Conservation (phyloP, 2,113 vertebrate species). For the Potamarius usumacintae region DNA sequence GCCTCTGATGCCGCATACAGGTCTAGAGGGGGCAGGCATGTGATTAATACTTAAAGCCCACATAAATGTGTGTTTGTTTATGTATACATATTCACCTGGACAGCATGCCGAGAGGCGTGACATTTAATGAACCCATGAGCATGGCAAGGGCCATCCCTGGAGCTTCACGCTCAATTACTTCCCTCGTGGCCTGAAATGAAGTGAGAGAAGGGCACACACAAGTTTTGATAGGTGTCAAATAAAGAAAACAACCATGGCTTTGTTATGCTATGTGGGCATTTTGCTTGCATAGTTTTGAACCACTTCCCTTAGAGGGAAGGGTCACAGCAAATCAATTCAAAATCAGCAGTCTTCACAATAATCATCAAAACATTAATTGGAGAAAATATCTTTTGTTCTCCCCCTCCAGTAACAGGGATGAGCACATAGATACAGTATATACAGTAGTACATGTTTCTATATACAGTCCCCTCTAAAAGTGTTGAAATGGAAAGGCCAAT, state of each 20-base stretch:
- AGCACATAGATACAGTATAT: too few relatives aligned
- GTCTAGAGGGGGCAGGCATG: constrained; percentile 72
- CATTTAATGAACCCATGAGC: constrained; percentile 99
- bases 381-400: not conserved
- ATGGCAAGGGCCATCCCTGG: constrained; percentile 98
- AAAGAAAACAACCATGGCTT: not conserved
- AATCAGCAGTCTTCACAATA: not conserved
- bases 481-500: too few relatives aligned
- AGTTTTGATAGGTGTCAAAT: not conserved
- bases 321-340: not conserved
- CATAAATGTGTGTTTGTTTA: constrained; percentile 22
- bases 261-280: too few relatives aligned
- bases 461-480: too few relatives aligned
- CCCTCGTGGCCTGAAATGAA: constrained; percentile 88
- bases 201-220: not conserved
- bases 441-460: too few relatives aligned
- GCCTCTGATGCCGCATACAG: constrained; percentile 97
- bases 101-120: constrained; percentile 97
- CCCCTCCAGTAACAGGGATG: not conserved
- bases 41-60: constrained; percentile 33
- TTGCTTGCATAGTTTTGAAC: not conserved
- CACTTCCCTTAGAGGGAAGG: not conserved
- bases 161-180: constrained; percentile 97
- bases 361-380: not conserved
- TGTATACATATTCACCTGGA: constrained; percentile 83